Conservation (phyloP, 2,888 invertebrate genomes). For the Himalopsyche tibetana region DNA sequence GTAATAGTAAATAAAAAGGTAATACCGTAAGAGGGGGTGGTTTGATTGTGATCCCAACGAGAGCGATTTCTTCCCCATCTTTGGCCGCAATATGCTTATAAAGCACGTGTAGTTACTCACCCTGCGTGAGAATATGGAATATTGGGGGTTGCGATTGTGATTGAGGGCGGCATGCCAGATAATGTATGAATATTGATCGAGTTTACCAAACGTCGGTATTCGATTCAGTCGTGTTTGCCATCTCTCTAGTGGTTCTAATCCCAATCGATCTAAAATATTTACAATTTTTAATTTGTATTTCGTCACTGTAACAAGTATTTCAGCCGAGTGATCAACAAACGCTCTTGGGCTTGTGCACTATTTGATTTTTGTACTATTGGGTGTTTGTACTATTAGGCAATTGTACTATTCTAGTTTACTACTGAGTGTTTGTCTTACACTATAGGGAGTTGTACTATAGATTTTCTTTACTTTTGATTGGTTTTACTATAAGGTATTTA, state of each 20-base stretch:
- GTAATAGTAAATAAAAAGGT: background rate
- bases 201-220: conserved; percentile 6
- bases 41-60: background rate
- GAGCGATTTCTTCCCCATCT: background rate
- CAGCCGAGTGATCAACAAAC: background rate
- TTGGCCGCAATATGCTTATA: conserved; percentile 10
- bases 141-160: background rate
- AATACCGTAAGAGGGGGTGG: background rate
- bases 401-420: no score
- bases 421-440: no score
- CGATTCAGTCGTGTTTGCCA: background rate
- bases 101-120: background rate
- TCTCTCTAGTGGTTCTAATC: background rate
- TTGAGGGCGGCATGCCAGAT: background rate
- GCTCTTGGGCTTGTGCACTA: no score
- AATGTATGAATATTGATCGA: conserved; percentile 3
- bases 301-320: no score
- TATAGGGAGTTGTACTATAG: no score
- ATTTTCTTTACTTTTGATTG: no score
- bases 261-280: no score
- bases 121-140: background rate
- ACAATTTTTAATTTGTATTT: no score
- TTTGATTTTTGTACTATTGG: no score
- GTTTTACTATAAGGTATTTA: no score
- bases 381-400: no score